These are phyloP conservation scores for Oscheius myriophilus DNA, from an alignment of 2,888 invertebrate genomes.

Conservation along the genomic window DNA sequence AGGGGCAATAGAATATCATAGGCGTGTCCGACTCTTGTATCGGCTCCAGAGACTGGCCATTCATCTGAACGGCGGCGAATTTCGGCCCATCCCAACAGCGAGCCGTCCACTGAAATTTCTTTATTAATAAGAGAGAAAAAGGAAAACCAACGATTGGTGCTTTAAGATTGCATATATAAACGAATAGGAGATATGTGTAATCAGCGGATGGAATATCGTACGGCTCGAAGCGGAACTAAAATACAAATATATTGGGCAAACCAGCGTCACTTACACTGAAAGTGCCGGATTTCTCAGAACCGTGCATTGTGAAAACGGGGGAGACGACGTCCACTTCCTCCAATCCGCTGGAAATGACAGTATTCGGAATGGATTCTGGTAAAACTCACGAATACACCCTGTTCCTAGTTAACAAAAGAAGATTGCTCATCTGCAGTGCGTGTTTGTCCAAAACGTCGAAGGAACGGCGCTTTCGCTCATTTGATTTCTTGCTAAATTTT, in stretches of 20 bases:
- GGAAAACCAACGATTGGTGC: neutral
- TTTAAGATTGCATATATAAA: neutral
- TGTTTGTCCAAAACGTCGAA: neutral
- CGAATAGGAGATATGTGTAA: neutral
- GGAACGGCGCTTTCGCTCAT: neutral
- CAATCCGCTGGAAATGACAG: neutral
- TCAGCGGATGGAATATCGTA: neutral
- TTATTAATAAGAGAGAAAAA: neutral
- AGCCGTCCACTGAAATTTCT: conserved; percentile 1
- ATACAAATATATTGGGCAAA: neutral
- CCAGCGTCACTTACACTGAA: neutral
- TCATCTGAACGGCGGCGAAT: neutral
- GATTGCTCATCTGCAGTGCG: neutral
- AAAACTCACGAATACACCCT: neutral
- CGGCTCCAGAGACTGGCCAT: neutral
- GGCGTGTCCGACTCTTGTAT: too few relatives aligned
- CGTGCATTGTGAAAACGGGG: neutral
- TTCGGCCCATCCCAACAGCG: neutral
- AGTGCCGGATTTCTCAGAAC: neutral
- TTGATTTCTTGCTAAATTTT: neutral
- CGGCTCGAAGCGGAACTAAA: neutral
- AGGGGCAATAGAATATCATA: too few relatives aligned
- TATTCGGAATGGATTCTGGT: neutral
- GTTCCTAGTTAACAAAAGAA: neutral
- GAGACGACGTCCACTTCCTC: conserved; percentile 9